Base-by-base conservation (phyloP, 1,140 invertebrate species). In the Drosophila athabasca region DNA sequence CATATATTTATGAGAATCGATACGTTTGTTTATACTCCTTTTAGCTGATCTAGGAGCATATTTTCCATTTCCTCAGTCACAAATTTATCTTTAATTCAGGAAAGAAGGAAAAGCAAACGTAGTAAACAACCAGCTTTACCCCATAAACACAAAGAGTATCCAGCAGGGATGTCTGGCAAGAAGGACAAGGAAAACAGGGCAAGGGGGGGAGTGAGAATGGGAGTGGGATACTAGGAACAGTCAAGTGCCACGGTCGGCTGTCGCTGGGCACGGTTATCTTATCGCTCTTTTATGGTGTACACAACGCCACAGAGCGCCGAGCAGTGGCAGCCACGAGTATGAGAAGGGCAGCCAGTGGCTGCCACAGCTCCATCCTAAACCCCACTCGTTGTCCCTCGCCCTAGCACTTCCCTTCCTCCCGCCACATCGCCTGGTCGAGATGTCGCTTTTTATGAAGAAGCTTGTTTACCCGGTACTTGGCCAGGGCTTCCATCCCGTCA, bases 261-360 rank as follows among this genome's bases (percentile, higher is more conserved):
- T 44, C 54, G 48, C 51, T 58, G 57, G 44, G 51, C 46, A 64
- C 69, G 78, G 76, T 74, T 88, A 88, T 88, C 83, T 88, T 88
- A 88, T 88, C 83, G 83, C 71, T 67, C 64, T 88, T 88, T 88
- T 83, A 88, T 88, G 83, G 88, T 88, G 84, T 88, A 88, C 79
- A 88, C 76, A 88, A 82, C 82, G 78, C 69, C 78, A 50, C 78
- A 69, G 65, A 74, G 62, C 69, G 1, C 3, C 35, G 11, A 39
- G 35, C 35, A 39, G 35, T 39, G 35, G 35, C 51, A 61, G 69
- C 82, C 35, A 75, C 71, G 82, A 75, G 35, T 5, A 13, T 5
- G 35, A 39, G 35, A 13, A 39, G 35, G 35, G 35, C 35, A 39
- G 55, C 66, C 64, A 19, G 66, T 11, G 22, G 24, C 31, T 11